Evolutionary conservation across 53 echinoderm and acorn worm genomes (phyloP).

Genomic region (Glandiceps talaboti): DNA sequence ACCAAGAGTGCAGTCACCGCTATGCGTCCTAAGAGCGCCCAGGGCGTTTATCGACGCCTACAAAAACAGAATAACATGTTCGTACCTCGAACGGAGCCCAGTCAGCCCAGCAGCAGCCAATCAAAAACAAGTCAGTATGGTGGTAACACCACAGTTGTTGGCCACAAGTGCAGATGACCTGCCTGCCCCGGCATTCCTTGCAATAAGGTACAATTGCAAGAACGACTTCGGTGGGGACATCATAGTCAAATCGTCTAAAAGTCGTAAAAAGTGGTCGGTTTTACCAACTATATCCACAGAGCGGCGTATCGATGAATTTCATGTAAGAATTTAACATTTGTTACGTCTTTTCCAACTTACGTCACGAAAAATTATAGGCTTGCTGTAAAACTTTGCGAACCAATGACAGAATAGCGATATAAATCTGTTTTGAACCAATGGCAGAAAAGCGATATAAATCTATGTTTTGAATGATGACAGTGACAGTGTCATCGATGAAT

Average conservation of each 20-base stretch:
- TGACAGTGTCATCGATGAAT: too few relatives aligned
- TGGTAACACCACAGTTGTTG: not conserved
- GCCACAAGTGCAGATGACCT: not conserved
- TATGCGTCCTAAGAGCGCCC: not conserved
- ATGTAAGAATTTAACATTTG: too few relatives aligned
- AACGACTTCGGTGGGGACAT: not conserved
- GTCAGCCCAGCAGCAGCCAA: not conserved
- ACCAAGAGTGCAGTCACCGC: not conserved
- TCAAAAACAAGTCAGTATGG: not conserved
- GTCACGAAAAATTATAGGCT: too few relatives aligned
- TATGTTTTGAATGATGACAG: too few relatives aligned
- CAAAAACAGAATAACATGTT: not conserved
- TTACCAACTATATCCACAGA: not conserved
- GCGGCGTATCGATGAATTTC: not conserved
- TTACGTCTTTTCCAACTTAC: too few relatives aligned
- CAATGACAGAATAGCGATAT: too few relatives aligned
- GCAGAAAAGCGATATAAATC: too few relatives aligned
- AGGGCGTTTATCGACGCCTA: not conserved
- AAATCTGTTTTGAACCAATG: too few relatives aligned
- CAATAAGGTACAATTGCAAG: not conserved
- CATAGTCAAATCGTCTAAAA: not conserved
- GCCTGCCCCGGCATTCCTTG: not conserved
- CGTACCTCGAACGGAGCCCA: not conserved
- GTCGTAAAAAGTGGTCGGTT: not conserved
- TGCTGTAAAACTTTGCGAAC: too few relatives aligned